These are phyloP conservation scores for Esox masquinongy DNA, from an alignment of 2,797 vertebrate genomes.

Conservation along the genomic window DNA sequence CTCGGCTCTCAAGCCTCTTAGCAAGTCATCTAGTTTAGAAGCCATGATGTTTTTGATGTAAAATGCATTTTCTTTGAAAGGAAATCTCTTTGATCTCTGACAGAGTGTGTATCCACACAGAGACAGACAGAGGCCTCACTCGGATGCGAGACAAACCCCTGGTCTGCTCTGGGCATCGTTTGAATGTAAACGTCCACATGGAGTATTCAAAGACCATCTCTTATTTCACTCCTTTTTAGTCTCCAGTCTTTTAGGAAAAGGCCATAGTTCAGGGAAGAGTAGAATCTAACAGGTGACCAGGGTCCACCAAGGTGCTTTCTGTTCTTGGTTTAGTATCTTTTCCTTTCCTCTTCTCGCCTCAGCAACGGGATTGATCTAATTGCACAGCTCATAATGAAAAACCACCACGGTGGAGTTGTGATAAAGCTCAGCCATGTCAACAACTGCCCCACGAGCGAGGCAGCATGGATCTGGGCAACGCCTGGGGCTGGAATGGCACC, in stretches of 20 bases:
- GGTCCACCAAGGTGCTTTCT: slow-evolving; percentile 26
- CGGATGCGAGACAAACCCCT: neutral
- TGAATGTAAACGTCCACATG: neutral
- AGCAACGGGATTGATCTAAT: slow-evolving; percentile 38
- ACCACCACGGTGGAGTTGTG: slow-evolving; percentile 30
- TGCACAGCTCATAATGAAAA: slow-evolving; percentile 38
- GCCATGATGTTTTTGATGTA: neutral
- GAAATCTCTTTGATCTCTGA: neutral
- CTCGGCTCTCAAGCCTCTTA: no score
- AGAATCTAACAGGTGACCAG: slow-evolving; percentile 24
- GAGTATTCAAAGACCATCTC: neutral
- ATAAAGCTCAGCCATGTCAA: slow-evolving; percentile 7
- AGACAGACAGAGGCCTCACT: neutral
- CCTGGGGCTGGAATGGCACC: slow-evolving; percentile 14
- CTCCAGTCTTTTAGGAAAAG: slow-evolving; percentile 18
- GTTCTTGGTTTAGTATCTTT: slow-evolving; percentile 30
- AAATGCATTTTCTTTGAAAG: neutral
- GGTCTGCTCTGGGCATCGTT: neutral
- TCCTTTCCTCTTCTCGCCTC: slow-evolving; percentile 22
- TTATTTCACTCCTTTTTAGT: neutral
- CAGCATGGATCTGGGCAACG: slow-evolving; percentile 15
- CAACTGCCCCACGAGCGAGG: neutral
- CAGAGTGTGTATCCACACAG: neutral
- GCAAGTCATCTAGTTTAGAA: neutral
- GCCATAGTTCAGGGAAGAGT: slow-evolving; percentile 23